phyloP scores from a whole-genome alignment of 2,888 invertebrate genomes.

The Stenodema calcarata region DNA sequence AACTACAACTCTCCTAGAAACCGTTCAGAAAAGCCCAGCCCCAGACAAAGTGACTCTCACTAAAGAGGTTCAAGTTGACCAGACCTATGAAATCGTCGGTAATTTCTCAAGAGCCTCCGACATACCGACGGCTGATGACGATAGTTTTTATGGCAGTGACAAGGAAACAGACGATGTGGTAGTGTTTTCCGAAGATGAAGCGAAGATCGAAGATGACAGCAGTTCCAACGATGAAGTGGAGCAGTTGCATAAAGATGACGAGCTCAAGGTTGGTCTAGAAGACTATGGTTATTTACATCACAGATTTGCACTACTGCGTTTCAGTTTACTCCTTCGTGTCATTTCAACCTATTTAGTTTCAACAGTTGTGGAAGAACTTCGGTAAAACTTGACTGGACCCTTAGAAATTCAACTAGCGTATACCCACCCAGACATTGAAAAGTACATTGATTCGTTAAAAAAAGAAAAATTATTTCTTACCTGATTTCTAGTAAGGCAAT shows the following conservation, averaged over 20 bases:
- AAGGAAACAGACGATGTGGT: slow-evolving; percentile 69
- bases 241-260: slow-evolving; percentile 35
- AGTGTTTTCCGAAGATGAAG: slow-evolving; percentile 69
- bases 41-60: slow-evolving; percentile 57
- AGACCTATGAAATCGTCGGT: slow-evolving; percentile 59
- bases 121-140: slow-evolving; percentile 59
- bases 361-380: too few relatives aligned
- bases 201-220: slow-evolving; percentile 64
- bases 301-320: background rate
- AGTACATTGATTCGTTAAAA: too few relatives aligned
- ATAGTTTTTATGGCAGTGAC: slow-evolving; percentile 69
- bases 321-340: background rate
- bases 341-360: too few relatives aligned
- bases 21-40: slow-evolving; percentile 44
- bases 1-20: slow-evolving; percentile 56
- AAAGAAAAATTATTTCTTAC: too few relatives aligned
- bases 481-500: too few relatives aligned
- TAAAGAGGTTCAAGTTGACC: slow-evolving; percentile 59
- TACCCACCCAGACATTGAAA: too few relatives aligned
- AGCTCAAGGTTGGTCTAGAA: slow-evolving; percentile 25
- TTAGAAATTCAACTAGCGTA: too few relatives aligned
- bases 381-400: too few relatives aligned
- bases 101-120: slow-evolving; percentile 55
- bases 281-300: background rate
- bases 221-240: slow-evolving; percentile 61